Percentiles rank a stretch among this genome's conserved stretches.
These are phyloP conservation scores for Athripsodes cinereus DNA, from an alignment of 2,888 invertebrate species.

Conservation along the genomic window DNA sequence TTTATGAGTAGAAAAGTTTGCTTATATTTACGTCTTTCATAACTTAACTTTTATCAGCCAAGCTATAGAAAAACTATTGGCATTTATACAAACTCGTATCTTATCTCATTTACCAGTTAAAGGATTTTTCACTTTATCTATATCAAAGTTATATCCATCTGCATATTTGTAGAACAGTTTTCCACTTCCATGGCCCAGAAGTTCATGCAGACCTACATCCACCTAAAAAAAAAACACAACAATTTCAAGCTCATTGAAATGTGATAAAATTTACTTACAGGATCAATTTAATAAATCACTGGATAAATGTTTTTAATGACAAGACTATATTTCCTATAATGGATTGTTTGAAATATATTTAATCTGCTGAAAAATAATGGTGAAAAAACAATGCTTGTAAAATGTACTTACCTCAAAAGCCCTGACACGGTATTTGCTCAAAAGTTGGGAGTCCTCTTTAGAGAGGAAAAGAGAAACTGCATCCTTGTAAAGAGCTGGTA, in stretches of 20 bases:
- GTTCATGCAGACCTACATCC: conserved; percentile 92
- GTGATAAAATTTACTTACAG: no score
- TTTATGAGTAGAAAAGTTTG: no score
- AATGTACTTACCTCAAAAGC: conserved; percentile 92
- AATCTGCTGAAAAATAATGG: no score
- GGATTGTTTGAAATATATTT: no score
- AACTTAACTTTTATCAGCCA: no score
- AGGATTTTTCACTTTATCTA: conserved; percentile 59
- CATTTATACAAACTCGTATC: background rate
- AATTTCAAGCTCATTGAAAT: no score
- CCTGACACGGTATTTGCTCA: conserved; percentile 72
- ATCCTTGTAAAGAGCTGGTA: conserved; percentile 78
- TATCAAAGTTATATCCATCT: conserved; percentile 81
- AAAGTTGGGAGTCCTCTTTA: conserved; percentile 67
- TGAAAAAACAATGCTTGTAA: no score
- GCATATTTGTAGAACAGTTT: conserved; percentile 74
- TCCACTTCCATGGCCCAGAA: conserved; percentile 94
- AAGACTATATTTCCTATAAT: no score
- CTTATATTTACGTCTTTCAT: no score
- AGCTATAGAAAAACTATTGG: no score
- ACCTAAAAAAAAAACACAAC: conserved; percentile 42
- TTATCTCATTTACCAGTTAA: conserved; percentile 51
- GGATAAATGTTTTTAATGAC: no score
- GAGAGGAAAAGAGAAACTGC: conserved; percentile 73
- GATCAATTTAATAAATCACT: no score